Percentiles rank a stretch among this genome's conserved stretches.
phyloP scores from a whole-genome alignment of 2,888 invertebrate species.

The Machimus atricapillus region DNA sequence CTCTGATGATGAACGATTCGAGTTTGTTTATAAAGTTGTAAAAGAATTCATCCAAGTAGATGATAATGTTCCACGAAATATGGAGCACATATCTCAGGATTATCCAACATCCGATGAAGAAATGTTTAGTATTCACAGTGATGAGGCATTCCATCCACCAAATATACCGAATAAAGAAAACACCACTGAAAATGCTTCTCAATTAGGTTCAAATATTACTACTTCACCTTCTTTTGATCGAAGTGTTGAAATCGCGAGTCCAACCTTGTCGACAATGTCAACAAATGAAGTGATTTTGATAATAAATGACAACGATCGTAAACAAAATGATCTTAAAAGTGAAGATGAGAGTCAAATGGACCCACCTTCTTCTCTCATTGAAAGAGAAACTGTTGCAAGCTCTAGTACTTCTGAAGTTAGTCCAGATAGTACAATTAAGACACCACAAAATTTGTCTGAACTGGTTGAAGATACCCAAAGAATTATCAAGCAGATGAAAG shows the following conservation, averaged over 20 bases:
- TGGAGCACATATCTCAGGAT: constrained; percentile 44
- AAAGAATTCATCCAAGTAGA: background rate
- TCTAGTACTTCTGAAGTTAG: background rate
- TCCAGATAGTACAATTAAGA: background rate
- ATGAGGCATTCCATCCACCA: constrained; percentile 44
- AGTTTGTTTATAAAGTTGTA: constrained; percentile 43
- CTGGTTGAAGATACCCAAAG: constrained; percentile 69
- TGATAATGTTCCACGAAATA: background rate
- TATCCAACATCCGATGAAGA: constrained; percentile 53
- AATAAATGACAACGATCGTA: constrained; percentile 19
- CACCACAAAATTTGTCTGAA: constrained; percentile 62
- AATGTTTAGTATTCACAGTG: constrained; percentile 53
- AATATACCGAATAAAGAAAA: background rate
- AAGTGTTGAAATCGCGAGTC: constrained; percentile 26
- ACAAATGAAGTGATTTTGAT: constrained; percentile 35
- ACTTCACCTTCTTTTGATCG: constrained; percentile 6
- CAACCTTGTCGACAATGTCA: constrained; percentile 1
- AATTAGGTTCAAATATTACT: background rate
- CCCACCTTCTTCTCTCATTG: background rate
- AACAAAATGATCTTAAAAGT: background rate
- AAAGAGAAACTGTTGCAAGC: background rate
- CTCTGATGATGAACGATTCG: constrained; percentile 50
- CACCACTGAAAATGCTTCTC: background rate
- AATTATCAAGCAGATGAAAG: constrained; percentile 71
- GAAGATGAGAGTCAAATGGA: background rate